Percentiles rank a stretch among this genome's conserved stretches.
Evolutionary conservation across 2,113 vertebrate species (phyloP).

Genomic region (Tursiops truncatus): DNA sequence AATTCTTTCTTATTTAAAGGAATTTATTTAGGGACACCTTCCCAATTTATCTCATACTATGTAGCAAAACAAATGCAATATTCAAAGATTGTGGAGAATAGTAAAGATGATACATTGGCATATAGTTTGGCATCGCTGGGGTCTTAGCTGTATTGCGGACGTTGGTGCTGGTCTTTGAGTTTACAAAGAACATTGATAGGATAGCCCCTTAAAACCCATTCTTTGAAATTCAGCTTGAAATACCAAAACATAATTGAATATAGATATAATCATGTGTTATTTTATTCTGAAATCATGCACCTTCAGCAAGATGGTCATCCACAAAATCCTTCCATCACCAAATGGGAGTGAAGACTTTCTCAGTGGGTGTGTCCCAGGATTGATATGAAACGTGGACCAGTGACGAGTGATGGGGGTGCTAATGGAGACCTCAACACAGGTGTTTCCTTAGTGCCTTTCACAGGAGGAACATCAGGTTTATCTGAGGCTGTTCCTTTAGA

Average conservation of each 20-base stretch:
- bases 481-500: not conserved
- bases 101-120: not conserved
- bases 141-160: not conserved
- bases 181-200: not conserved
- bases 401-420: not conserved
- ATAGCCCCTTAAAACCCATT: not conserved
- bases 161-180: not conserved
- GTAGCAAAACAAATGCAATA: not conserved
- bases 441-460: not conserved
- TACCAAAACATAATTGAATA: not conserved
- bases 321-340: not conserved
- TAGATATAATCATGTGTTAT: not conserved
- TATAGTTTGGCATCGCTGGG: not conserved
- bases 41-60: not conserved
- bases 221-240: slow-evolving; percentile 36
- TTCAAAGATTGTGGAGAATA: not conserved
- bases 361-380: not conserved
- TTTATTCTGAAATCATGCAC: not conserved
- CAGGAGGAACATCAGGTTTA: not conserved
- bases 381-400: not conserved
- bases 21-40: not conserved
- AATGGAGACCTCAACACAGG: not conserved
- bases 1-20: not conserved
- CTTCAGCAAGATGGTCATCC: slow-evolving; percentile 5
- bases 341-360: not conserved